Base-by-base conservation (phyloP, 2,888 invertebrate species). In the Ischnus inquisitorius region DNA sequence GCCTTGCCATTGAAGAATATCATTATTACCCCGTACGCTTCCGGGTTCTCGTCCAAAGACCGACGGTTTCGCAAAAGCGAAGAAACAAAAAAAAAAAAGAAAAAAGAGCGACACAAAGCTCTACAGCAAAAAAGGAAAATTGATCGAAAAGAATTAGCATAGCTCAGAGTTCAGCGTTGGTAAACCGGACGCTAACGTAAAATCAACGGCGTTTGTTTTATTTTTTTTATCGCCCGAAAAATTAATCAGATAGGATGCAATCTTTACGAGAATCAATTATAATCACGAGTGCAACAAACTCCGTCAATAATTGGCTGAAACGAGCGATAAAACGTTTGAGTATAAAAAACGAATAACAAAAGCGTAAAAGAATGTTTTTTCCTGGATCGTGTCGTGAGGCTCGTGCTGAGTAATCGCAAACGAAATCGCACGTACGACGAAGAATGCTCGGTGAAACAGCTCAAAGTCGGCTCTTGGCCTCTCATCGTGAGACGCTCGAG, bases 141-240 rank as follows among this genome's bases (percentile, higher is more conserved):
- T 12, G 19, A 48, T 64, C 16, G 60, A 19, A 3, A 16, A 51
- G 14, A n/a, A 75, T 79, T 83, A 60, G 25, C 79, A 79, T 69
- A 75, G 83, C 57, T 83, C 79, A 83, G 41, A 83, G 83, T 79
- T 83, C 83, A 83, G 57, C 54, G 43, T 46, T 79, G 64, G 25
- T 39, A 39, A 68, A 75, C 1, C 16, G 25, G 3, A 68, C 22
- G 75, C 39, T 19, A 19, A 69, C 1, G 39, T 60, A 64, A 16
- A 0, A 16, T 0, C 14, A 22, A 46, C 28, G 6, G 14, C 16
- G 25, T n/a, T n/a, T 51, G 3, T 16, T 51, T 14, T 51, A 16
- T 62, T 46, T 48, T 25, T 46, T 25, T 22, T 28, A 10, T 60
- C 22, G 2, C 85, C 77, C 60, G 19, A 25, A 1, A 25, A 2